phyloP scores from a whole-genome alignment of 2,797 vertebrate genomes.

The Gymnoscopelus microlampas region DNA sequence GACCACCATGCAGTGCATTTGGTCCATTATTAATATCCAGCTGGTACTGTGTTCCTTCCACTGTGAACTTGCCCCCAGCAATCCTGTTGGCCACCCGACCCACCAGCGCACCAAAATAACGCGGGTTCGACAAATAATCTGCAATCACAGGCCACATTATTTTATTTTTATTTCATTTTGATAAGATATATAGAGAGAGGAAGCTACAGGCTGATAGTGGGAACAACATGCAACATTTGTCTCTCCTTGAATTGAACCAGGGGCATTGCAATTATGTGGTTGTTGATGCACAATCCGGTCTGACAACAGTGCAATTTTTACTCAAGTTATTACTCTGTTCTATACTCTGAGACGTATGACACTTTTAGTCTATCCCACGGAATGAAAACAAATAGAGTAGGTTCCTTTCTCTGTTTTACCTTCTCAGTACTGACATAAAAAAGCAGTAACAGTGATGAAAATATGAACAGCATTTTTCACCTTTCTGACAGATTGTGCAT shows the following conservation, averaged over 20 bases:
- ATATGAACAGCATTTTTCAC: too few relatives aligned
- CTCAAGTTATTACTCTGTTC: background rate
- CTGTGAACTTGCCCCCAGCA: conserved; percentile 81
- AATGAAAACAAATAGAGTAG: too few relatives aligned
- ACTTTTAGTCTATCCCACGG: too few relatives aligned
- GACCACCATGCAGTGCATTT: conserved; percentile 91
- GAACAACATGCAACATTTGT: background rate
- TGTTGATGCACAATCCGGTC: background rate
- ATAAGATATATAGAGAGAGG: background rate
- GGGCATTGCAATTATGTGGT: background rate
- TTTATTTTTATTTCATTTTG: conserved; percentile 1
- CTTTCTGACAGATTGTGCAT: too few relatives aligned
- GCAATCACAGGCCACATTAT: conserved; percentile 27
- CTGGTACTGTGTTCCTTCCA: conserved; percentile 84
- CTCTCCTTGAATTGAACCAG: background rate
- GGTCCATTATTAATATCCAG: conserved; percentile 90
- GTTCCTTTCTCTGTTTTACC: too few relatives aligned
- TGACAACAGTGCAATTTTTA: background rate
- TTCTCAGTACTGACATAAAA: too few relatives aligned
- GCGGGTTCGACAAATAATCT: conserved; percentile 89
- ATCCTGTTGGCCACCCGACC: conserved; percentile 95
- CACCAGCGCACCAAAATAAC: conserved; percentile 89
- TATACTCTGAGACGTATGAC: too few relatives aligned
- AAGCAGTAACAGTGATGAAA: too few relatives aligned
- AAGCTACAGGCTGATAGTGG: background rate